Evolutionary conservation across 2,888 invertebrate genomes (phyloP).

Genomic region (Terebella lapidaria): DNA sequence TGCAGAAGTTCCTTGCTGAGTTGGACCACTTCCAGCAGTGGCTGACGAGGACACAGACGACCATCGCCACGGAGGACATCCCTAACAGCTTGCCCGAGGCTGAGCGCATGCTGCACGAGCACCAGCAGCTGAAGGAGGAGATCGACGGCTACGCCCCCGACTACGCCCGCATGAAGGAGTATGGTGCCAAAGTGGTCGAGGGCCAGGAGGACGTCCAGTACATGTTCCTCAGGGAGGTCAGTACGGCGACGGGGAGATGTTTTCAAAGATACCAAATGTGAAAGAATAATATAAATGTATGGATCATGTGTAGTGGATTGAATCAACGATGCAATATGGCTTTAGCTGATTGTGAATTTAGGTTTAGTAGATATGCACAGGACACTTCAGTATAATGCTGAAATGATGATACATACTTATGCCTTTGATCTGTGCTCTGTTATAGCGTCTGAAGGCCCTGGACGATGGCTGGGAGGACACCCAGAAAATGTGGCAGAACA

Average conservation of each 20-base stretch:
- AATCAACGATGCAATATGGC: too few relatives aligned
- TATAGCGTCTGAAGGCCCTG: constrained; percentile 81
- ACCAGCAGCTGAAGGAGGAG: constrained; percentile 97
- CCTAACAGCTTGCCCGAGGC: constrained; percentile 67
- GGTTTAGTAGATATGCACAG: too few relatives aligned
- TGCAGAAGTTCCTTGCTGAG: constrained; percentile 80
- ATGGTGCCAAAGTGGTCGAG: constrained; percentile 70
- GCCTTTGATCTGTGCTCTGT: constrained; percentile 3
- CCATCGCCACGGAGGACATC: constrained; percentile 57
- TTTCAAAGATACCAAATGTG: too few relatives aligned
- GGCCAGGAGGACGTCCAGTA: constrained; percentile 88
- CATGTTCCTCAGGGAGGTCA: constrained; percentile 92
- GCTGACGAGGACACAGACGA: constrained; percentile 98
- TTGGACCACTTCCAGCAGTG: constrained; percentile 99
- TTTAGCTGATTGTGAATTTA: too few relatives aligned
- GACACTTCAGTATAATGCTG: too few relatives aligned
- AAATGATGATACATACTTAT: neutral
- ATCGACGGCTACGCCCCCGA: constrained; percentile 99
- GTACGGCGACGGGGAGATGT: too few relatives aligned
- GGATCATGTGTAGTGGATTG: too few relatives aligned
- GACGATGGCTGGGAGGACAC: constrained; percentile 99
- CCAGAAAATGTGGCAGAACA: constrained; percentile 99
- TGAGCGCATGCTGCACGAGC: constrained; percentile 92
- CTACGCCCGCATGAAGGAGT: constrained; percentile 99
- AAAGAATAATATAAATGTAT: neutral